Evolutionary conservation across 2,113 vertebrate species (phyloP).

Genomic region (Malaclemys terrapin): DNA sequence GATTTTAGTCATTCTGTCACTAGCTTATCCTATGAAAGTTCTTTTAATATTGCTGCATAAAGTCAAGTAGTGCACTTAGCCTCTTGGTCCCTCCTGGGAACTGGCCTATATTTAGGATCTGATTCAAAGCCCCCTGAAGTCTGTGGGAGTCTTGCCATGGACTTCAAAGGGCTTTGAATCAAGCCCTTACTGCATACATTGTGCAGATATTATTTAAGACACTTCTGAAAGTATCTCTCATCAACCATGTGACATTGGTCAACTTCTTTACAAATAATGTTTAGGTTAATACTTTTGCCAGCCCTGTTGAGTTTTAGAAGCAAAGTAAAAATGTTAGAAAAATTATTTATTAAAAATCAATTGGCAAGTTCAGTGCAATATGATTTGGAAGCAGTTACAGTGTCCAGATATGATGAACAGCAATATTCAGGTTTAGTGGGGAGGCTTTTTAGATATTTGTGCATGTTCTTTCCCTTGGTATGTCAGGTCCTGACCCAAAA

Average conservation of each 20-base stretch:
- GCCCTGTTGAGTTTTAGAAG: not conserved
- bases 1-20: not conserved
- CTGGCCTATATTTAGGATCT: not conserved
- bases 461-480: no score
- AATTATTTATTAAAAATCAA: not conserved
- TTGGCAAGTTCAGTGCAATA: not conserved
- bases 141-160: no score
- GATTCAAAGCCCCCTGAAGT: not conserved
- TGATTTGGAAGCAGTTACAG: not conserved
- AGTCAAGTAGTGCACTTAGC: not conserved
- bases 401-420: not conserved
- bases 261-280: not conserved
- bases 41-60: not conserved
- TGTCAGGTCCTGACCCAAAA: no score
- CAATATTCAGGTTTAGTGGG: not conserved
- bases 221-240: not conserved
- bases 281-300: conserved; percentile 12
- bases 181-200: not conserved
- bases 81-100: not conserved
- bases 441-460: no score
- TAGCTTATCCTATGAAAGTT: not conserved
- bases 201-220: not conserved
- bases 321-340: not conserved
- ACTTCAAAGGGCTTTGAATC: no score
- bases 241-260: not conserved